Base-by-base conservation (phyloP, 2,888 invertebrate species). In the Chesias legatella region DNA sequence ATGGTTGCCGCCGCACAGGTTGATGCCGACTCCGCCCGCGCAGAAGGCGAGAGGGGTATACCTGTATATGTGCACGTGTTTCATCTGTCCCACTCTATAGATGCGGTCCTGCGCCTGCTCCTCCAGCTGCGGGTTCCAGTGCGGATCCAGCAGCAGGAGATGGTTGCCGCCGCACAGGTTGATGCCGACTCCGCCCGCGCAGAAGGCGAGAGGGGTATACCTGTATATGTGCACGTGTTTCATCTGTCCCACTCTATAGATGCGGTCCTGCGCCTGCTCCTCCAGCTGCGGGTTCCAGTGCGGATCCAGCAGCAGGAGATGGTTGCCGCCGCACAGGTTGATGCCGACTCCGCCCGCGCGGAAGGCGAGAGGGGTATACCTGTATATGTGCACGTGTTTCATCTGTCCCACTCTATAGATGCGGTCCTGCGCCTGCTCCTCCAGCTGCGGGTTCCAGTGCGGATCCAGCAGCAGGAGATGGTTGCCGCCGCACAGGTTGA, bases 271-370 rank as follows among this genome's bases (percentile, higher is more conserved):
- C 0, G 98, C 98, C 78, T 98, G 98, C 27, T 93, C 90, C 79
- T 99, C 98, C 29, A 98, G 81, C 65, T 98, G 98, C 0, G 98
- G 98, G 90, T 98, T 99, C 97, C 98, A 99, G 79, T 98, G 98
- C 35, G 97, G 91, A 82, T 99, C 98, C 10, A 97, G 77, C 22
- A 99, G 84, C 20, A 98, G 90, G 30, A 99, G 90, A 75, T 98
- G 96, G 88, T 95, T 98, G 0, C 94, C 98, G 1, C 98, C 98
- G 40, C 95, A 90, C 37, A 98, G 89, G 89, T 99, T 98, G 7
- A 99, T 88, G 0, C 98, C 98, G 8, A 98, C 97, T n/a, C n/a
- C n/a, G n/a, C n/a, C n/a, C n/a, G n/a, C n/a, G n/a, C n/a, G n/a
- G n/a, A 17, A 5, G 98, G 85, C 0, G 98, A 98, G 0, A 99